Percentiles rank a stretch among this genome's conserved stretches.
Conservation (phyloP, 1,140 invertebrate genomes). For the Drosophila lowei region DNA sequence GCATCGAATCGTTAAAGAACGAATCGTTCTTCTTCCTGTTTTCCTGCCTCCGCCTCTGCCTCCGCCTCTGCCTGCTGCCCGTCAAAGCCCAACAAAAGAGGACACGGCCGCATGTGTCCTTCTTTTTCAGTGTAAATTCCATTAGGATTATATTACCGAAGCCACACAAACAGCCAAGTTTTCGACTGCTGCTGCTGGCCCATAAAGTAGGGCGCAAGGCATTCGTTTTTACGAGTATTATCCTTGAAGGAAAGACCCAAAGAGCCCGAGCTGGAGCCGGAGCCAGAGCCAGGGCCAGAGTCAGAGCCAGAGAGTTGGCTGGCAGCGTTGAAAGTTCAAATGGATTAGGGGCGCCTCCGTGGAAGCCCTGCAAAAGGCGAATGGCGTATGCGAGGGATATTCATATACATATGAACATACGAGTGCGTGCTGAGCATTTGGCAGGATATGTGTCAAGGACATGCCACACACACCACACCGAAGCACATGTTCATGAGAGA, state of each 20-base stretch:
- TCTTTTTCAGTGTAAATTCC: slow-evolving; percentile 74
- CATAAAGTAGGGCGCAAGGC: slow-evolving; percentile 59
- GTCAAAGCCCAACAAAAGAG: slow-evolving; percentile 53
- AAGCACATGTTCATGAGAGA: no score
- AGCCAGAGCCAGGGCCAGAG: not conserved
- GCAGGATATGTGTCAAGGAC: slow-evolving; percentile 76
- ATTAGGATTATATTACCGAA: slow-evolving; percentile 77
- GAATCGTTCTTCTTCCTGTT: not conserved
- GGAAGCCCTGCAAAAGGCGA: slow-evolving; percentile 66
- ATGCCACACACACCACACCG: slow-evolving; percentile 15
- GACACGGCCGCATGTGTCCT: slow-evolving; percentile 44
- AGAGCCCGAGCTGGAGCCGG: no score
- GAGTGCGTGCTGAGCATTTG: slow-evolving; percentile 59
- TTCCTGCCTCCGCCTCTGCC: not conserved
- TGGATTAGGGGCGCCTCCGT: slow-evolving; percentile 68
- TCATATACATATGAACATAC: slow-evolving; percentile 10
- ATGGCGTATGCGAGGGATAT: not conserved
- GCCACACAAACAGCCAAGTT: slow-evolving; percentile 45
- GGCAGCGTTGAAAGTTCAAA: slow-evolving; percentile 61
- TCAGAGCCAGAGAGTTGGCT: slow-evolving; percentile 15
- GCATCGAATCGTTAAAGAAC: no score
- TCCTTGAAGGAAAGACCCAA: slow-evolving; percentile 43
- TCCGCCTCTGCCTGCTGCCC: not conserved
- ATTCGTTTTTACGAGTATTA: slow-evolving; percentile 63
- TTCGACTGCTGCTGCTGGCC: slow-evolving; percentile 25